A percentile compares a stretch with the other conserved stretches of the same genome.
Conservation (phyloP, 2,888 invertebrate species). For the Lepidocyrtoides sp. region DNA sequence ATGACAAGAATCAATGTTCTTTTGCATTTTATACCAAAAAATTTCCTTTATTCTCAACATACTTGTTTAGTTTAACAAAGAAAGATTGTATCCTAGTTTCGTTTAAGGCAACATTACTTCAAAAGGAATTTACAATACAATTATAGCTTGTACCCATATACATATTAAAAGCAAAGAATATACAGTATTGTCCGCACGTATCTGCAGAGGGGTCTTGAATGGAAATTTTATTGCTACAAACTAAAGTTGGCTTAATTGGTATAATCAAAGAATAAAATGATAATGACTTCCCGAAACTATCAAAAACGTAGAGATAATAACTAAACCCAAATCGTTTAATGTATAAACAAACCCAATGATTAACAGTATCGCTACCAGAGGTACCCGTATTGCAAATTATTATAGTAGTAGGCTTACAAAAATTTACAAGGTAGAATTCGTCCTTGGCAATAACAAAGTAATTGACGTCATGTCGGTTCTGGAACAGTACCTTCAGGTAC, state of each 20-base stretch:
- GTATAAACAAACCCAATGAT: neutral
- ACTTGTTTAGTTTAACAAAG: neutral
- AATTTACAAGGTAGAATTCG: neutral
- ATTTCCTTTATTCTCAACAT: no score
- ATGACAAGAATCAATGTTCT: no score
- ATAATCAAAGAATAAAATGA: neutral
- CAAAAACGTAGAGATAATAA: neutral
- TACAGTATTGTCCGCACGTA: neutral
- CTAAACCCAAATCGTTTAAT: neutral
- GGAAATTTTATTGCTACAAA: neutral
- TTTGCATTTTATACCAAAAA: no score
- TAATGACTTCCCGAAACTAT: neutral
- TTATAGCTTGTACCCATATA: neutral
- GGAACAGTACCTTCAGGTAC: neutral
- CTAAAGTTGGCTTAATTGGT: neutral
- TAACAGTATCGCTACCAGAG: neutral
- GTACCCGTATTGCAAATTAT: neutral
- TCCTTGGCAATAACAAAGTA: constrained; percentile 16
- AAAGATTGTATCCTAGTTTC: neutral
- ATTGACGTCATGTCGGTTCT: neutral
- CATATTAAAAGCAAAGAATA: neutral
- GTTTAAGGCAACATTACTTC: neutral
- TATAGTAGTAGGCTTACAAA: neutral
- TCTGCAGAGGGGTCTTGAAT: neutral
- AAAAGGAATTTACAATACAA: neutral